A percentile compares a stretch with the other conserved stretches of the same genome.
Evolutionary conservation across 2,888 invertebrate species (phyloP).

Genomic region (Oasisia sp.): DNA sequence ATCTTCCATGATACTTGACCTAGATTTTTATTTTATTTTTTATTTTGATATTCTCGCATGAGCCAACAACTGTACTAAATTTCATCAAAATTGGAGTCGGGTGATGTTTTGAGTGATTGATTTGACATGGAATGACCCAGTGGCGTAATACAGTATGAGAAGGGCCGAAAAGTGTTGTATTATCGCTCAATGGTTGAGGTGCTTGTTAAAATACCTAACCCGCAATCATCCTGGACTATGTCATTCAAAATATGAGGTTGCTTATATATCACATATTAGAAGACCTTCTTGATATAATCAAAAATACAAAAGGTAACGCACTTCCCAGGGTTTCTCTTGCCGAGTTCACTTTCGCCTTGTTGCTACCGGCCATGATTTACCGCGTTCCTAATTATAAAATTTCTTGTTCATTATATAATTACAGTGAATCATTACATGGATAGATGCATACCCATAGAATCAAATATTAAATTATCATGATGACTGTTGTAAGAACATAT

Average conservation of each 20-base stretch:
- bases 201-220: neutral
- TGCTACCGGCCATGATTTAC: neutral
- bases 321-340: constrained; percentile 41
- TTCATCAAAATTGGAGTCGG: too few relatives aligned
- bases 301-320: constrained; percentile 25
- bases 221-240: neutral
- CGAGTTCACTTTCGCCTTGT: constrained; percentile 40
- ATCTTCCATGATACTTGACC: too few relatives aligned
- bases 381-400: neutral
- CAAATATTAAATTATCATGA: neutral
- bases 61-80: too few relatives aligned
- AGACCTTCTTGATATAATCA: neutral
- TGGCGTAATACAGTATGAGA: too few relatives aligned
- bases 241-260: neutral
- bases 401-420: neutral
- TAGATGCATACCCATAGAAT: neutral
- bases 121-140: too few relatives aligned
- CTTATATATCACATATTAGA: neutral
- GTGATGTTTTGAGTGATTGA: too few relatives aligned
- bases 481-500: neutral
- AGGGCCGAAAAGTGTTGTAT: neutral
- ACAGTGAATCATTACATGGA: neutral
- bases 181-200: neutral
- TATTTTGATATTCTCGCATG: too few relatives aligned
- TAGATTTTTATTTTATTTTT: too few relatives aligned